Base-by-base conservation (phyloP, 2,113 vertebrate species). In the Andinoacara biseriatus region DNA sequence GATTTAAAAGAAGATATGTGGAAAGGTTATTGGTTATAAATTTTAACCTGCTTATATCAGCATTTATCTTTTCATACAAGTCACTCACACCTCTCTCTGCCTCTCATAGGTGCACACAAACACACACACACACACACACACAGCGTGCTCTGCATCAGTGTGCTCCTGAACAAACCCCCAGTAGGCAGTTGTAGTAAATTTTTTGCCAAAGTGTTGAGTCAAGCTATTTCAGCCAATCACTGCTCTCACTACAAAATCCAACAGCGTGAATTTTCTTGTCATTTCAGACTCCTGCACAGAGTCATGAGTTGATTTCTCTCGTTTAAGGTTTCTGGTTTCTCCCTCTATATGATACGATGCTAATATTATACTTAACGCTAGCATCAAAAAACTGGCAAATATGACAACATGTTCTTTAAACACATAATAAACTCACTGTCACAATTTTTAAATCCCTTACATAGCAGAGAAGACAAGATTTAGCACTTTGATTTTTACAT, bases 181-280 rank as follows among this genome's bases (percentile, higher is more conserved):
- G 76, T 24, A 69, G 40, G 46, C 59, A 75, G 58, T 52, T 76
- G 46, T 74, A 43, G 57, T 61, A 15, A 33, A 40, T 40, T 72
- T 33, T 72, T 54, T 72, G 67, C 67, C 67, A 72, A 74, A 60
- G 52, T 87, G 86, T 38, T 56, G 56, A 76, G 77, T 80, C 38
- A 5, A 82, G 60, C 7, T 46, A 26, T 15, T 82, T 69, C 61
- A 88, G 46, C 88, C 86, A 83, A 79, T 87, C 77, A 58, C 58
- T 81, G 40, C 74, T 79, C 56, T 81, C 56, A 67, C 22, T 20
- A 74, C 22, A 46, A 40, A 78, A 72, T 57, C 2, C 40, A 75
- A 15, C 24, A 57, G 52, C 9, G 40, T 43, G 29, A 77, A 33
- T 15, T 56, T 8, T 74, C 11, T 17, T 58, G 54, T 9, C 26